Conservation (phyloP, 1,140 invertebrate genomes). For the Lerema accius region DNA sequence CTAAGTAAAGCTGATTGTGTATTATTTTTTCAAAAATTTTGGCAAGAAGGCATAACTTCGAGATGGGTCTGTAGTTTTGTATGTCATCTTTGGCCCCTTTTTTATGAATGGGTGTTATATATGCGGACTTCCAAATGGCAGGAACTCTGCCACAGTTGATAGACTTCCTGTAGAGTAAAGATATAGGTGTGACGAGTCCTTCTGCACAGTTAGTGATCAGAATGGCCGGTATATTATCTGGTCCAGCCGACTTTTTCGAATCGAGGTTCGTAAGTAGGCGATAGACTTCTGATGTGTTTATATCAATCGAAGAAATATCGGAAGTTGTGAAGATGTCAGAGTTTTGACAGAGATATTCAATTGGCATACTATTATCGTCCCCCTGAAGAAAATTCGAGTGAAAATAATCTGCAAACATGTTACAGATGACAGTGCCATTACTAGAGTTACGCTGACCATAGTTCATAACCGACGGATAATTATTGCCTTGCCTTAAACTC, state of each 20-base stretch:
- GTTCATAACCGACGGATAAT: constrained; percentile 26
- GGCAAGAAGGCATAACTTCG: background rate
- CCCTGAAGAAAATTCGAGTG: constrained; percentile 30
- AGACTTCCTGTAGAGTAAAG: background rate
- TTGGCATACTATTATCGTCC: background rate
- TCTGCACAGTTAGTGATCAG: background rate
- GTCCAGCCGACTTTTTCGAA: background rate
- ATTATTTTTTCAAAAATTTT: background rate
- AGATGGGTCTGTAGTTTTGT: background rate
- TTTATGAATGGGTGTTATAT: background rate
- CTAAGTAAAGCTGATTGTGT: background rate
- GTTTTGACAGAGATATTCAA: background rate
- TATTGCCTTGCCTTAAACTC: constrained; percentile 14
- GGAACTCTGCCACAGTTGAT: background rate
- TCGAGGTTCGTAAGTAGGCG: background rate
- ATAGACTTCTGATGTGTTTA: constrained; percentile 9
- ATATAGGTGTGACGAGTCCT: background rate
- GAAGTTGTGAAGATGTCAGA: background rate
- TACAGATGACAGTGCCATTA: constrained; percentile 25
- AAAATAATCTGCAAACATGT: constrained; percentile 37
- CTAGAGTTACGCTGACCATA: background rate
- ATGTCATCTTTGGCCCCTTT: background rate
- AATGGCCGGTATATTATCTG: background rate
- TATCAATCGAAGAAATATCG: background rate
- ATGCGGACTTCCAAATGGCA: background rate